Conservation (phyloP, 1,140 invertebrate species). For the Zaprionus vittiger region DNA sequence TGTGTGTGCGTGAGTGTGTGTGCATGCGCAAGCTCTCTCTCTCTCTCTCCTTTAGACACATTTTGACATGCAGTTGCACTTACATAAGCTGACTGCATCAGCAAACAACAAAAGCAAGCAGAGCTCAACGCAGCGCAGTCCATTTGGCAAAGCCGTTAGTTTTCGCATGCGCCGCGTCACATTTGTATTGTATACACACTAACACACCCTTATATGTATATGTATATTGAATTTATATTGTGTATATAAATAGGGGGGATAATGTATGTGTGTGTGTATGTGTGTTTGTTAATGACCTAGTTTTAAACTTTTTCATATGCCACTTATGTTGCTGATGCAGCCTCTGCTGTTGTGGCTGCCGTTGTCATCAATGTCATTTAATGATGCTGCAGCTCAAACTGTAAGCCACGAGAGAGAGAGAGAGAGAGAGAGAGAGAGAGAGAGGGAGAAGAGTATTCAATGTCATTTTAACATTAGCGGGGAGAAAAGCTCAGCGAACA, state of each 20-base stretch:
- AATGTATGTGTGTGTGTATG: constrained; percentile 7
- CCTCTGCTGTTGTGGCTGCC: constrained; percentile 5
- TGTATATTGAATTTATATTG: not conserved
- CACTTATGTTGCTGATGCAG: constrained; percentile 44
- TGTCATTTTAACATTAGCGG: constrained; percentile 30
- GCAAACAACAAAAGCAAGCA: not conserved
- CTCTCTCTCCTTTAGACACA: not conserved
- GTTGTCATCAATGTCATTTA: constrained; percentile 41
- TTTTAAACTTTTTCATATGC: constrained; percentile 36
- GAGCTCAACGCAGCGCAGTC: constrained; percentile 22
- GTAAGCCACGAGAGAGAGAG: constrained; percentile 9
- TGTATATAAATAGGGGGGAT: not conserved
- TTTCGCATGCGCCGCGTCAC: constrained; percentile 53
- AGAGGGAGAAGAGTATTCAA: constrained; percentile 20
- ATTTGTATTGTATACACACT: constrained; percentile 8
- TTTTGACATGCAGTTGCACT: constrained; percentile 40
- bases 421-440: constrained; percentile 11
- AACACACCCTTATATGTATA: not conserved
- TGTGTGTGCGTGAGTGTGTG: not conserved
- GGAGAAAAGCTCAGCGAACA: constrained; percentile 16
- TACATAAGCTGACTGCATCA: constrained; percentile 47
- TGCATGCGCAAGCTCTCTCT: not conserved
- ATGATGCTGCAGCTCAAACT: constrained; percentile 33
- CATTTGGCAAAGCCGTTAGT: constrained; percentile 35
- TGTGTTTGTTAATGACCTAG: constrained; percentile 43